Evolutionary conservation across 2,797 vertebrate species (phyloP).

Genomic region (Rhabdophis nuchalis): DNA sequence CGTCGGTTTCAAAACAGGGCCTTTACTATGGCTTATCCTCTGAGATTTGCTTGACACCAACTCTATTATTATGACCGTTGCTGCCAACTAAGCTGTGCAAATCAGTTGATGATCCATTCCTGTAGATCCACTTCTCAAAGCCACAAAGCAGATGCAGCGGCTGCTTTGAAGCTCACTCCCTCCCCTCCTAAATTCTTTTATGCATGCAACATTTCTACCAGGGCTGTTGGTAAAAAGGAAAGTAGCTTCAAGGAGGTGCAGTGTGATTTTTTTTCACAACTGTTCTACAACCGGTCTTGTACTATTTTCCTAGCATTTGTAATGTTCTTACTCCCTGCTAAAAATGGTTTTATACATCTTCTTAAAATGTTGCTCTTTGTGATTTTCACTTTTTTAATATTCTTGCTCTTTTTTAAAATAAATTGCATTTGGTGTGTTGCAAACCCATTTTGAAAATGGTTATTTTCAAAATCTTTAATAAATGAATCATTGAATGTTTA

Average conservation of each 20-base stretch:
- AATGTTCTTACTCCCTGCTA: neutral
- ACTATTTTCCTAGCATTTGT: neutral
- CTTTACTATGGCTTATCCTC: neutral
- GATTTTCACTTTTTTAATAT: neutral
- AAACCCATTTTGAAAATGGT: neutral
- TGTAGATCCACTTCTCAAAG: neutral
- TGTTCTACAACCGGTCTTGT: neutral
- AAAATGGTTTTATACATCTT: neutral
- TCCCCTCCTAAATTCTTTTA: neutral
- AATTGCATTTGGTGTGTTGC: neutral
- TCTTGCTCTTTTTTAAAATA: neutral
- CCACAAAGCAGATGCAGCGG: neutral
- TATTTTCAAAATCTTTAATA: neutral
- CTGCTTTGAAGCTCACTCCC: neutral
- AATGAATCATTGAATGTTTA: neutral
- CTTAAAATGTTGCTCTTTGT: neutral
- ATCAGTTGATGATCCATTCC: neutral
- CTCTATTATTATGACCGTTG: neutral
- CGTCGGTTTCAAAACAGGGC: neutral
- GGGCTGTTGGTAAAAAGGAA: neutral
- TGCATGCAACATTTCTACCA: neutral
- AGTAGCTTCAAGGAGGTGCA: neutral
- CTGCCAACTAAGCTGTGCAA: neutral
- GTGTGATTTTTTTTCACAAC: neutral
- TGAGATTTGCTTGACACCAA: neutral